Base-by-base conservation (phyloP, 1,140 invertebrate genomes). In the Euura saliciscinereae region DNA sequence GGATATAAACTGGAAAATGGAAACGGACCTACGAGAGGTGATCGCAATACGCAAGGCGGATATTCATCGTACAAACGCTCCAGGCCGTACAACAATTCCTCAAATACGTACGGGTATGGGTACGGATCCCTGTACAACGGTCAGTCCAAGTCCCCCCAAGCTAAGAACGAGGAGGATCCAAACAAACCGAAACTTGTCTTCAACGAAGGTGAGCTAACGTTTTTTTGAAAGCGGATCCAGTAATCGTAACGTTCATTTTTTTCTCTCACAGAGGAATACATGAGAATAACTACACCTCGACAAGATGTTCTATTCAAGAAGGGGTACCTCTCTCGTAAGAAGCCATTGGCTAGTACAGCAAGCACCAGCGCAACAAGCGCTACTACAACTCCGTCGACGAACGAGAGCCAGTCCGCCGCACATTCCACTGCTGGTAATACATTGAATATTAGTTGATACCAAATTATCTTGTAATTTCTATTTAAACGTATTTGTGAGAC, bases 231-330 rank as follows among this genome's bases (percentile, higher is more conserved):
- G 28, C 28, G 28, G 28, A 73, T 73, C 71, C 65, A 42, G 28
- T 28, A 28, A 28, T 28, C 28, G 28, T 28, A 28, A 28, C 28
- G 28, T 28, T 28, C 28, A 28, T 28, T 0, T 28, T 28, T 65
- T 73, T n/a, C 13, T 6, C 13, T 11, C 13, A 59, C 51, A 91
- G 91, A 92, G 76, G 92, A 93, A 82, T 93, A 93, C 80, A 93
- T 92, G 71, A 89, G 90, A 76, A 92, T 93, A 75, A 92, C 91
- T 7, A 92, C 92, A 0, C 92, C 92, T 6, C 84, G 92, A 69
- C 92, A 93, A 82, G 92, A 93, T 77, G 89, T 93, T n/a, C 83
- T 93, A 71, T 93, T 93, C 81, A 93, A 93, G 81, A 93, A 93
- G 79, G 91, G 92, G 43, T 93, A 93, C 78, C 83, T 93, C 51